Conservation (phyloP, 2,888 invertebrate genomes). For the Smittia sp. region DNA sequence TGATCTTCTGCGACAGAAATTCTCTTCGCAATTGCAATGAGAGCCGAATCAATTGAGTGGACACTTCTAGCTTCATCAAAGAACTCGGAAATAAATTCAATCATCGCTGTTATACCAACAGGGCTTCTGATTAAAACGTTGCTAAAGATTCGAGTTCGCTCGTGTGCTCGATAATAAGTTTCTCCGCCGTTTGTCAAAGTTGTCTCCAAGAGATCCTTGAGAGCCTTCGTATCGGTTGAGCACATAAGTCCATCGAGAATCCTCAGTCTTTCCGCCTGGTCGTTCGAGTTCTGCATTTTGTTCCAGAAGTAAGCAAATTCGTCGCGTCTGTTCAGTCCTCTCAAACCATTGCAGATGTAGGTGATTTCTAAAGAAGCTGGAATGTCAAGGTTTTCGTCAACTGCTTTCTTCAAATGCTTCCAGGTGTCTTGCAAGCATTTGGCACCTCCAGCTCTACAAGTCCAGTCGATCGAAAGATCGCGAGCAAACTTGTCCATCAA, state of each 20-base stretch:
- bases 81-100: conserved; percentile 56
- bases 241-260: conserved; percentile 28
- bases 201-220: background rate
- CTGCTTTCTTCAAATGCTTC: background rate
- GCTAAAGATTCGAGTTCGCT: conserved; percentile 10
- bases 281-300: background rate
- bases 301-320: background rate
- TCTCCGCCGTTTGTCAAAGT: background rate
- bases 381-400: background rate
- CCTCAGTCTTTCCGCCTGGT: conserved; percentile 30
- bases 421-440: background rate
- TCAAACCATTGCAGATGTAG: conserved; percentile 32
- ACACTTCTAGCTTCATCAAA: background rate
- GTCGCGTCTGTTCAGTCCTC: background rate
- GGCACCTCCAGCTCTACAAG: conserved; percentile 21
- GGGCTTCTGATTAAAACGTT: background rate
- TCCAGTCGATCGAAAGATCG: conserved; percentile 25
- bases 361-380: background rate
- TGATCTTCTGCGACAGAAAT: background rate
- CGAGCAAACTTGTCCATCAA: background rate
- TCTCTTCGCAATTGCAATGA: background rate
- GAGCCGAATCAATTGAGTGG: background rate
- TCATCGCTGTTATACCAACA: background rate
- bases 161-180: conserved; percentile 3
- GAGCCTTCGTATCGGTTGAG: background rate